These are phyloP conservation scores for Adelphocoris suturalis DNA, from an alignment of 2,888 invertebrate species.

Conservation along the genomic window DNA sequence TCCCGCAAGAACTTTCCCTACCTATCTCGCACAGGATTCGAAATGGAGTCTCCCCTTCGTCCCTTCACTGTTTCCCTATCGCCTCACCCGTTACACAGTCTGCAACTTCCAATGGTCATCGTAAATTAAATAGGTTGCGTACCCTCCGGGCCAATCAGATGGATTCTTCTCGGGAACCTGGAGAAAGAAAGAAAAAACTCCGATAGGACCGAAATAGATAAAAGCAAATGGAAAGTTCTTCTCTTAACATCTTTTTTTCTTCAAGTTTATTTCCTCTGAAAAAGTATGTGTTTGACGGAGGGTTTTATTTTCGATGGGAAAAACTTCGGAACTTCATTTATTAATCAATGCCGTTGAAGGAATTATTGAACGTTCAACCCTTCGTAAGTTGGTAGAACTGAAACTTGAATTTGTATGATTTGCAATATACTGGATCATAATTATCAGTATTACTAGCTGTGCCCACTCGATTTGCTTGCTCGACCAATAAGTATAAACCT, in stretches of 20 bases:
- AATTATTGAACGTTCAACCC: neutral
- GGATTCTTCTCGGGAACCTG: neutral
- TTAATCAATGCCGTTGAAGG: neutral
- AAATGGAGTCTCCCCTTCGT: neutral
- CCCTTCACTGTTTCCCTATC: neutral
- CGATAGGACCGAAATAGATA: neutral
- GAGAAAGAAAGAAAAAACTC: neutral
- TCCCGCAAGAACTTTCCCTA: neutral
- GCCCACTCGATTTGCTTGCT: no score
- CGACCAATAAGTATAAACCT: no score
- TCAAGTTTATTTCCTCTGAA: neutral
- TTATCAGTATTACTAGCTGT: no score
- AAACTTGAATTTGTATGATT: no score
- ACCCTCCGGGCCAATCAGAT: conserved; percentile 7
- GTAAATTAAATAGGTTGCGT: conserved; percentile 34
- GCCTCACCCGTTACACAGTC: neutral
- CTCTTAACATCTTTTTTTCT: neutral
- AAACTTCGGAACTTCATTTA: neutral
- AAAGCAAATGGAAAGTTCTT: neutral
- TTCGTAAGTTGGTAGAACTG: no score
- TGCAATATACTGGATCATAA: no score
- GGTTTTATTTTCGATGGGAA: neutral
- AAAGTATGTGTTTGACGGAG: neutral
- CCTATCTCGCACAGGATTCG: neutral
- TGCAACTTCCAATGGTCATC: conserved; percentile 17